These are phyloP conservation scores for Python bivittatus DNA, from an alignment of 2,113 vertebrate species.

Conservation along the genomic window DNA sequence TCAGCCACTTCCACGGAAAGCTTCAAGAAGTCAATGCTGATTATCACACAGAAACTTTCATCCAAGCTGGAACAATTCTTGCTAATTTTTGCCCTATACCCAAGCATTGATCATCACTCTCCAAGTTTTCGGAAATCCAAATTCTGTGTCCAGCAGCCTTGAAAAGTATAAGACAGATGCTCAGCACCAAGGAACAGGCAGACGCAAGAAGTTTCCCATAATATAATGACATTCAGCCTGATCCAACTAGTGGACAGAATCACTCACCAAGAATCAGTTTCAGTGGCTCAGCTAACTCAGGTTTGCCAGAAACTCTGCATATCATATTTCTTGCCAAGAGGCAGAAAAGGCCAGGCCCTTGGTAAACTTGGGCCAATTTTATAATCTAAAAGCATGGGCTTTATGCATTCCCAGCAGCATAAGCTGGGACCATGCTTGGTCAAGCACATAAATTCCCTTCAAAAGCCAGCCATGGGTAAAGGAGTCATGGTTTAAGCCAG, in stretches of 20 bases:
- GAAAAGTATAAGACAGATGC: not conserved
- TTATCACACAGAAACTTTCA: not conserved
- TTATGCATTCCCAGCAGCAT: not conserved
- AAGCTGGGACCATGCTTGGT: not conserved
- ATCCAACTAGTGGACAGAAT: not conserved
- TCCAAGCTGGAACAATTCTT: not conserved
- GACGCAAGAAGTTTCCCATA: not conserved
- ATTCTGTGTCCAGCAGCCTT: not conserved
- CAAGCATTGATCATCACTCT: not conserved
- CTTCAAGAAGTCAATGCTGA: not conserved
- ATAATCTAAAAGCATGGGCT: not conserved
- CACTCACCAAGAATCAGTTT: not conserved
- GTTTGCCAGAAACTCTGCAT: not conserved
- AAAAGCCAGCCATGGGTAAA: not conserved
- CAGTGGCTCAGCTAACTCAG: not conserved
- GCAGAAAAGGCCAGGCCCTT: not conserved
- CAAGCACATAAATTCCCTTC: not conserved
- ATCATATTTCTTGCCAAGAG: not conserved
- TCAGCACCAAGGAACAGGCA: not conserved
- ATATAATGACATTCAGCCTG: slow-evolving; percentile 2
- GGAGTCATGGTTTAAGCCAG: not conserved
- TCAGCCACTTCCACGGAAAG: not conserved
- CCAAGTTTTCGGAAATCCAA: not conserved
- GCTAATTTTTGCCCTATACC: not conserved
- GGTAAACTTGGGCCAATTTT: not conserved